Percentiles rank a stretch among this genome's conserved stretches.
phyloP scores from a whole-genome alignment of 2,888 invertebrate species.

The Palloptera scutellata region DNA sequence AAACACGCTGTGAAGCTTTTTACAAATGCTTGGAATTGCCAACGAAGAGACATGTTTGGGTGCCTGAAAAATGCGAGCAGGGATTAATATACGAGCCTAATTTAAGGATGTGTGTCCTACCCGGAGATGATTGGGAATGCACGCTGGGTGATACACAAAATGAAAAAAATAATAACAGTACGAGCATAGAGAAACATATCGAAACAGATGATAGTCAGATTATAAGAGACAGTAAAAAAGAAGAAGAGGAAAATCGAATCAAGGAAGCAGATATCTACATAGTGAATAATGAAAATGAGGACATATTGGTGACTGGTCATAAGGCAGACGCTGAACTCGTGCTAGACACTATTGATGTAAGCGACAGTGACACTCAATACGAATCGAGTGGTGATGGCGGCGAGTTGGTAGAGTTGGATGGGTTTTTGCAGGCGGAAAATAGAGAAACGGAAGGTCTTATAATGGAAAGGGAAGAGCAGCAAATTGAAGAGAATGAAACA shows the following conservation, averaged over 20 bases:
- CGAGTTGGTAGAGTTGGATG: conserved; percentile 51
- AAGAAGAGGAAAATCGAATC: conserved; percentile 4
- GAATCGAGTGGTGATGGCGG: conserved; percentile 43
- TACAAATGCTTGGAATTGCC: conserved; percentile 59
- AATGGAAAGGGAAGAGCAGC: conserved; percentile 19
- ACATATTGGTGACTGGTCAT: conserved; percentile 33
- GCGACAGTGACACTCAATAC: conserved; percentile 35
- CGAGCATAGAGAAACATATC: neutral
- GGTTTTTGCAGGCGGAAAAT: conserved; percentile 44
- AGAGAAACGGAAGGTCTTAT: conserved; percentile 41
- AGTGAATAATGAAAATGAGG: conserved; percentile 44
- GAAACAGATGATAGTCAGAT: neutral
- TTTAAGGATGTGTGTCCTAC: conserved; percentile 60
- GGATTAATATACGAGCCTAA: conserved; percentile 61
- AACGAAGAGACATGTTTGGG: conserved; percentile 58
- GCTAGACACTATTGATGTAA: conserved; percentile 44
- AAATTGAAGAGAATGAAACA: conserved; percentile 27
- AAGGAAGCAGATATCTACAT: conserved; percentile 47
- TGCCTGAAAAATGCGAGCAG: conserved; percentile 58
- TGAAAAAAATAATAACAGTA: neutral
- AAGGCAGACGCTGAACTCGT: conserved; percentile 37
- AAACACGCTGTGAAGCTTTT: conserved; percentile 61
- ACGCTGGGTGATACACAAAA: conserved; percentile 43
- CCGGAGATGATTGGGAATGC: conserved; percentile 65
- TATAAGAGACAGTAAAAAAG: neutral